These are phyloP conservation scores for Spinus pinus DNA, from an alignment of 2,797 vertebrate species.

Conservation along the genomic window DNA sequence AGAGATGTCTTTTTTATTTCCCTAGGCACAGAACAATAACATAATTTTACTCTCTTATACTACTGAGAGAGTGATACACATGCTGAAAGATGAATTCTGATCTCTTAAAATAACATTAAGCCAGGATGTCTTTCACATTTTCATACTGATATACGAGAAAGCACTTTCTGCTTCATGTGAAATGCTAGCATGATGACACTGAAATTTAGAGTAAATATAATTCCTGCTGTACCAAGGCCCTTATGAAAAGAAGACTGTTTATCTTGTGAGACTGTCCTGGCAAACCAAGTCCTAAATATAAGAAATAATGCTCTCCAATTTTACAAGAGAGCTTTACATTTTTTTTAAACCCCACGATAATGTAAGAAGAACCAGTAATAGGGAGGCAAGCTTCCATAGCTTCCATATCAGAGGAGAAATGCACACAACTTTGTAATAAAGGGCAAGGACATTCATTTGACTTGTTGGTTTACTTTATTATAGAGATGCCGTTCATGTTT, in stretches of 20 bases:
- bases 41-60: neutral
- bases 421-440: neutral
- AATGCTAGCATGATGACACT: neutral
- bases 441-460: neutral
- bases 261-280: constrained; percentile 21
- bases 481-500: constrained; percentile 26
- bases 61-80: neutral
- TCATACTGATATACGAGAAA: neutral
- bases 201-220: constrained; percentile 6
- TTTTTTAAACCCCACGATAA: neutral
- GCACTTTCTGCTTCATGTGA: constrained; percentile 28
- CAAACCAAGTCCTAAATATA: constrained; percentile 26
- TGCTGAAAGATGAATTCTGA: constrained; percentile 16
- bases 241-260: constrained; percentile 12
- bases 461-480: constrained; percentile 33
- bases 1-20: neutral
- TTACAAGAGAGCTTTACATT: neutral
- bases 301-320: constrained; percentile 6
- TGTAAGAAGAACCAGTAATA: neutral
- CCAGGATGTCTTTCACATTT: neutral
- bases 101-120: constrained; percentile 15
- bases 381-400: neutral
- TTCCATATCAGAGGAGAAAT: neutral
- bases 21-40: neutral
- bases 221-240: neutral